phyloP scores from a whole-genome alignment of 2,888 invertebrate genomes.

The Drosophila paramelanica region DNA sequence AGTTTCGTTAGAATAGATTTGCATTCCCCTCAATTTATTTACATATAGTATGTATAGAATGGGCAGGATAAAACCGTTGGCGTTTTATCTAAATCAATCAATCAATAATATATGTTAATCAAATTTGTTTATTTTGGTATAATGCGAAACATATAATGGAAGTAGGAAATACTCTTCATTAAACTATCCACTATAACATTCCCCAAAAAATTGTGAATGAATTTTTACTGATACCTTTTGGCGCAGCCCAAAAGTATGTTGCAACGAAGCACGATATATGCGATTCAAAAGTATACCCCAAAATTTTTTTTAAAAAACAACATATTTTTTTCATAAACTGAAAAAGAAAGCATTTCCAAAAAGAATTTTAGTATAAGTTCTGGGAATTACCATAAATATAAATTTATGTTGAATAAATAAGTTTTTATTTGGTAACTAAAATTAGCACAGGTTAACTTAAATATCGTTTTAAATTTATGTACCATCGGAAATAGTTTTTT shows the following conservation, averaged over 20 bases:
- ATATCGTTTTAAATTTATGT: too few relatives aligned
- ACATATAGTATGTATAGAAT: conserved; percentile 11
- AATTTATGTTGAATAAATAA: too few relatives aligned
- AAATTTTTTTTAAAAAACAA: background rate
- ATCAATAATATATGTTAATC: background rate
- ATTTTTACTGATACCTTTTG: background rate
- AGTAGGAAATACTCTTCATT: too few relatives aligned
- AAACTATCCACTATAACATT: too few relatives aligned
- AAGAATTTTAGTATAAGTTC: too few relatives aligned
- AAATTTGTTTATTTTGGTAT: too few relatives aligned
- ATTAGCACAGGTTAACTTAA: too few relatives aligned
- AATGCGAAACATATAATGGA: too few relatives aligned
- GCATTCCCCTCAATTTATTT: conserved; percentile 28
- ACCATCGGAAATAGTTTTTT: too few relatives aligned
- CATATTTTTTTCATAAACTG: too few relatives aligned
- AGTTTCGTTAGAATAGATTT: conserved; percentile 36
- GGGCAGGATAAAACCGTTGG: background rate
- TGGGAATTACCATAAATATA: background rate
- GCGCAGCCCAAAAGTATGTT: conserved; percentile 18
- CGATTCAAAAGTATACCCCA: conserved; percentile 7
- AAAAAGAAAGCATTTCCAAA: background rate
- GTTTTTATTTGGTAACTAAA: too few relatives aligned
- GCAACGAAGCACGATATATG: background rate
- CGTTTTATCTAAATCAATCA: background rate
- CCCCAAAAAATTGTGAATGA: too few relatives aligned